phyloP scores from a whole-genome alignment of 1,140 invertebrate species.

The Bombus huntii region DNA sequence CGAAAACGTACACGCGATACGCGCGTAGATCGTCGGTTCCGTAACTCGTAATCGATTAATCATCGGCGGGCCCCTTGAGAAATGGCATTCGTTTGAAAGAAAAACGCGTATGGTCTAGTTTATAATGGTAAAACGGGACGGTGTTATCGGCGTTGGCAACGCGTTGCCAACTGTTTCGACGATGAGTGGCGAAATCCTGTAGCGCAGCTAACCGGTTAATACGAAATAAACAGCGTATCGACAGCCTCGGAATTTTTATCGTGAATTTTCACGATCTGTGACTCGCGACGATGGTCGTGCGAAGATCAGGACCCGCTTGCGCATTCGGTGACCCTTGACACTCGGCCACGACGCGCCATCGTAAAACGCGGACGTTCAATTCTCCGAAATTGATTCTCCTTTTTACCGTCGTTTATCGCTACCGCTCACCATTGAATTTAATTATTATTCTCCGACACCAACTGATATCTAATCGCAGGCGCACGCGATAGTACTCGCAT shows the following conservation, averaged over 20 bases:
- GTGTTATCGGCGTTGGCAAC: slow-evolving; percentile 30
- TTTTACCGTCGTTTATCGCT: not conserved
- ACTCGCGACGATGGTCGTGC: not conserved
- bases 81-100: not conserved
- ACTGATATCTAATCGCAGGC: slow-evolving; percentile 31
- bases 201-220: slow-evolving; percentile 2
- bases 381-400: slow-evolving; percentile 49
- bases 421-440: not conserved
- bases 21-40: not conserved
- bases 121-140: not conserved
- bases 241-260: slow-evolving; percentile 44
- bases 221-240: slow-evolving; percentile 17
- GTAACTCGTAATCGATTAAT: slow-evolving; percentile 38
- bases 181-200: slow-evolving; percentile 10
- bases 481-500: not conserved
- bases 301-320: not conserved
- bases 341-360: not conserved
- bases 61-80: not conserved
- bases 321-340: slow-evolving; percentile 35
- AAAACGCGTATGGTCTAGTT: slow-evolving; percentile 35
- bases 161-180: not conserved
- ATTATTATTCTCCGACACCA: slow-evolving; percentile 27
- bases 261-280: slow-evolving; percentile 45
- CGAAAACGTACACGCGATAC: not conserved
- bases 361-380: slow-evolving; percentile 43